Percentiles rank a stretch among this genome's conserved stretches.
Conservation (phyloP, 2,113 vertebrate species). For the Theristicus caerulescens region DNA sequence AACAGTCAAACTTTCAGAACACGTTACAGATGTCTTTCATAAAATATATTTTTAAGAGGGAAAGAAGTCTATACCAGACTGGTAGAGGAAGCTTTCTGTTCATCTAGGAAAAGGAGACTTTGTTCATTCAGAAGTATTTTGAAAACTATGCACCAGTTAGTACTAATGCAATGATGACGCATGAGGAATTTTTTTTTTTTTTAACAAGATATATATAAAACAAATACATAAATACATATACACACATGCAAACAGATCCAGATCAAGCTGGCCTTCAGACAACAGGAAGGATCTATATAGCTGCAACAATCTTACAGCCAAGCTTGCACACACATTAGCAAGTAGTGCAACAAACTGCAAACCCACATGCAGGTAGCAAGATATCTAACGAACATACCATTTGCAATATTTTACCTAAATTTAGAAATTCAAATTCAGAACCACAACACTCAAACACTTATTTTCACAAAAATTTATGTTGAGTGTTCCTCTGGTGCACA, state of each 20-base stretch:
- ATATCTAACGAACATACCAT: background rate
- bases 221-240: background rate
- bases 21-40: background rate
- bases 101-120: background rate
- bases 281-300: background rate
- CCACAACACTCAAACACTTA: background rate
- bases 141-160: background rate
- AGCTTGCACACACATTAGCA: background rate
- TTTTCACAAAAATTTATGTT: background rate
- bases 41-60: background rate
- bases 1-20: background rate
- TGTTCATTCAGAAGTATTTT: background rate
- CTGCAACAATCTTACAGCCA: background rate
- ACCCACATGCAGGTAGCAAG: background rate
- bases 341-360: background rate
- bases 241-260: fast-evolving
- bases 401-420: background rate
- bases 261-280: background rate
- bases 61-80: background rate
- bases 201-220: background rate
- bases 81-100: background rate
- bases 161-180: background rate
- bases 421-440: background rate
- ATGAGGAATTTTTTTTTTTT: background rate
- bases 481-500: background rate